A percentile compares a stretch with the other conserved stretches of the same genome.
phyloP scores from a whole-genome alignment of 2,113 vertebrate species.

The Dicrurus megarhynchus region DNA sequence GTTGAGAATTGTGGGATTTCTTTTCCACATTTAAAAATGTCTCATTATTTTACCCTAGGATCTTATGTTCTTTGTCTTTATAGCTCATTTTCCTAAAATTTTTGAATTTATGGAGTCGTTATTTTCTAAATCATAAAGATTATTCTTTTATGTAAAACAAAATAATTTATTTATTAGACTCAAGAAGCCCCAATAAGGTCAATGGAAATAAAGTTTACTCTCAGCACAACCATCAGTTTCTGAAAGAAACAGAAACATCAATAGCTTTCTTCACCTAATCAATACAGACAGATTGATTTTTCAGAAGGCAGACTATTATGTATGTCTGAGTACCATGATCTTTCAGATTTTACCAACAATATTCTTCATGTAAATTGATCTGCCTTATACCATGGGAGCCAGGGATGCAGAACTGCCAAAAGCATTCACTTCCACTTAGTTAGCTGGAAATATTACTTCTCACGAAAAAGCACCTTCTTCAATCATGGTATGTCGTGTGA shows the following conservation, averaged over 20 bases:
- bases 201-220: neutral
- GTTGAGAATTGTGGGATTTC: neutral
- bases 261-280: neutral
- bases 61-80: neutral
- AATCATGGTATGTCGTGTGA: neutral
- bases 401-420: constrained; percentile 1
- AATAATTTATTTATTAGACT: neutral
- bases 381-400: neutral
- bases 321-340: neutral
- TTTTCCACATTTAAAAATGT: neutral
- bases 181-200: neutral
- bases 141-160: neutral
- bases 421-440: neutral
- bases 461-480: neutral
- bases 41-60: neutral
- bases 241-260: constrained; percentile 9
- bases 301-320: neutral
- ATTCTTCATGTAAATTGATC: constrained; percentile 38
- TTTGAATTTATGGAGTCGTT: neutral
- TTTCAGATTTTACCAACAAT: constrained; percentile 29
- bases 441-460: neutral
- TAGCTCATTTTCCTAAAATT: neutral
- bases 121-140: neutral
- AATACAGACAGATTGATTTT: constrained; percentile 26
- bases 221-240: neutral